Base-by-base conservation (phyloP, 2,113 vertebrate genomes). In the Channa argus region DNA sequence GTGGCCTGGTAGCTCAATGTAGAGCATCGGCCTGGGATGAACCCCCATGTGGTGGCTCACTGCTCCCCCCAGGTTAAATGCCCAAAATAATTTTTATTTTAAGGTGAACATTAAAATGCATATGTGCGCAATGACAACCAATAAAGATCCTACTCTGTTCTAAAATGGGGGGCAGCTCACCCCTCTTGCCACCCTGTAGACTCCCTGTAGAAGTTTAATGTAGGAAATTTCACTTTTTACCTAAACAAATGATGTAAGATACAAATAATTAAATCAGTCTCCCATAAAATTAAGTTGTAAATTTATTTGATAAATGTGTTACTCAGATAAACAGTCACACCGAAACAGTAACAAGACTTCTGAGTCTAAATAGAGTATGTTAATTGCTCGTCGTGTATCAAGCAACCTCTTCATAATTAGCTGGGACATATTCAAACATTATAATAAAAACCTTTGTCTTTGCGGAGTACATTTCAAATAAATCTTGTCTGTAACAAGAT, bases 391-490 rank as follows among this genome's bases (percentile, higher is more conserved):
- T 55, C 8, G 2, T 37, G 43, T 50, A 67, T 67, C 15, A 49
- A 0, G 0, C 12, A 67, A 15, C 33, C 11, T 9, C 37, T 44
- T 13, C 12, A 39, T 41, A 13, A 56, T 52, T 63, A 46, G 10
- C 8, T 47, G 9, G 15, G 10, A 14, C n/a, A 33, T 44, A 13
- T 58, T 68, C 73, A 63, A 66, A 68, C 63, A 73, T 60, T 14
- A 44, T 37, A 63, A 62, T 58, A 45, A 62, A 63, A 37, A 9
- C 47, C 33, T 65, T 34, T 67, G 41, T 77, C 46, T 66, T 59
- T 65, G 54, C 49, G 37, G 14, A 43, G 34, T 47, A 66, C 50
- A 70, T 66, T 62, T 71, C 64, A 88, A 58, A 51, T 37, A 43
- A 53, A 60, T 61, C 33, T 53, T 14, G 47, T 66, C 74, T 13